phyloP scores from a whole-genome alignment of 23 tunicate genomes.

The Corella eumyota region DNA sequence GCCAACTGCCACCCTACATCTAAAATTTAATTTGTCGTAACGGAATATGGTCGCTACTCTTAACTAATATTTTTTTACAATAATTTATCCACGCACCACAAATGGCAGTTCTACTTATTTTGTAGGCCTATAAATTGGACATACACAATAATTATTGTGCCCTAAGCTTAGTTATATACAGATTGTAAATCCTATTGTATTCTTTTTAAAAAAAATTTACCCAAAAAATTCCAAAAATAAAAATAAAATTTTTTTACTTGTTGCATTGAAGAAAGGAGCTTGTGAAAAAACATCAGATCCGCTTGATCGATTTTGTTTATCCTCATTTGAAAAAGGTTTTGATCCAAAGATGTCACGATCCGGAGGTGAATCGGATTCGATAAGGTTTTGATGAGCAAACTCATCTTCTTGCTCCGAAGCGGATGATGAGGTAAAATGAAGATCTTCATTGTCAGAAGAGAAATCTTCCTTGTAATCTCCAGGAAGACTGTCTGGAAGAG shows the following conservation, averaged over 20 bases:
- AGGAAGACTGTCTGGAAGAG: neutral
- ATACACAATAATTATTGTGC: too few relatives aligned
- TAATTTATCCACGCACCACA: too few relatives aligned
- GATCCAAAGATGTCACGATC: slow-evolving; percentile 30
- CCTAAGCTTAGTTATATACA: too few relatives aligned
- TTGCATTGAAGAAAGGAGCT: slow-evolving; percentile 46
- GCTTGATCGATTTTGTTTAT: slow-evolving; percentile 27
- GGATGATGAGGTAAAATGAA: slow-evolving; percentile 33
- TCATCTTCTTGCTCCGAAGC: slow-evolving; percentile 26
- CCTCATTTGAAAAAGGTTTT: slow-evolving; percentile 28
- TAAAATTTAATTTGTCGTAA: too few relatives aligned
- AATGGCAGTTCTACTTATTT: too few relatives aligned
- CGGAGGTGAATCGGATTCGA: slow-evolving; percentile 18
- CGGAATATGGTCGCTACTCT: too few relatives aligned
- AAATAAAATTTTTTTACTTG: slow-evolving; percentile 1
- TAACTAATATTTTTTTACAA: too few relatives aligned
- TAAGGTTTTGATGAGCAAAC: slow-evolving; percentile 9
- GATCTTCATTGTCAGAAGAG: slow-evolving; percentile 38
- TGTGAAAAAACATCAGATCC: slow-evolving; percentile 75
- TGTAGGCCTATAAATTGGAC: too few relatives aligned
- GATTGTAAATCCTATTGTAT: too few relatives aligned
- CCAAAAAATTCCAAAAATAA: too few relatives aligned
- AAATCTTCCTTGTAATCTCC: neutral
- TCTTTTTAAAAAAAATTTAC: too few relatives aligned
- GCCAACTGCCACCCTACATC: too few relatives aligned